Percentiles rank a stretch among this genome's conserved stretches.
These are phyloP conservation scores for Anolis apletophallus DNA, from an alignment of 2,797 vertebrate genomes.

Conservation along the genomic window DNA sequence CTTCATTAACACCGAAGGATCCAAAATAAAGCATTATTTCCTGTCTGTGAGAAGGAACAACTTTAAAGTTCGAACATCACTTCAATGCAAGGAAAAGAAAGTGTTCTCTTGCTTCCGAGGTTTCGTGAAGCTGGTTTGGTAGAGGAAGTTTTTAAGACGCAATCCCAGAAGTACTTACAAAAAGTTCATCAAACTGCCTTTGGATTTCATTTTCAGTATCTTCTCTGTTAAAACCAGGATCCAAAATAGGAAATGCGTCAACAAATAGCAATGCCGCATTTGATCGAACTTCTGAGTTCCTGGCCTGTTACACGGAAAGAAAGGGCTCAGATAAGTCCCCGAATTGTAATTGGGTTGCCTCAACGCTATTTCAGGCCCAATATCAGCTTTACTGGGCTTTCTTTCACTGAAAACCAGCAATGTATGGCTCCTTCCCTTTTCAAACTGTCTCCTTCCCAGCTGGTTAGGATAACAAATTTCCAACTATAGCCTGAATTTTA, in stretches of 20 bases:
- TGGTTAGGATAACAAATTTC: not conserved
- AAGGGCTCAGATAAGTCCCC: not conserved
- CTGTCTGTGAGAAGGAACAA: not conserved
- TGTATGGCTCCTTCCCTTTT: not conserved
- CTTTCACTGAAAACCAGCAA: not conserved
- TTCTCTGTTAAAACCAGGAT: conserved; percentile 81
- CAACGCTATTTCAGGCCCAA: not conserved
- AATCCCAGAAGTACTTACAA: conserved; percentile 79
- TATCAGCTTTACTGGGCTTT: not conserved
- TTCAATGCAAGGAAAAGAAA: not conserved
- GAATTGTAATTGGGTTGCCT: not conserved
- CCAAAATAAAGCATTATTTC: not conserved
- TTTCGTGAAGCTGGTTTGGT: not conserved
- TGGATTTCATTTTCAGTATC: conserved; percentile 87
- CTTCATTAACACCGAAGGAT: not conserved
- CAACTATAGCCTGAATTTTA: not conserved
- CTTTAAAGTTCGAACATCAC: not conserved
- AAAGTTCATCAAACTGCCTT: conserved; percentile 91
- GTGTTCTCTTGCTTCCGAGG: not conserved
- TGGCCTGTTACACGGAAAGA: conserved; percentile 77
- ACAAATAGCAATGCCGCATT: conserved; percentile 92
- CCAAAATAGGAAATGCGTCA: conserved; percentile 91
- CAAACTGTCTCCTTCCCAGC: not conserved
- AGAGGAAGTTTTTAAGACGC: not conserved
- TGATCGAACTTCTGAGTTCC: conserved; percentile 92